Base-by-base conservation (phyloP, 2,113 vertebrate species). In the Coregonus clupeaformis region DNA sequence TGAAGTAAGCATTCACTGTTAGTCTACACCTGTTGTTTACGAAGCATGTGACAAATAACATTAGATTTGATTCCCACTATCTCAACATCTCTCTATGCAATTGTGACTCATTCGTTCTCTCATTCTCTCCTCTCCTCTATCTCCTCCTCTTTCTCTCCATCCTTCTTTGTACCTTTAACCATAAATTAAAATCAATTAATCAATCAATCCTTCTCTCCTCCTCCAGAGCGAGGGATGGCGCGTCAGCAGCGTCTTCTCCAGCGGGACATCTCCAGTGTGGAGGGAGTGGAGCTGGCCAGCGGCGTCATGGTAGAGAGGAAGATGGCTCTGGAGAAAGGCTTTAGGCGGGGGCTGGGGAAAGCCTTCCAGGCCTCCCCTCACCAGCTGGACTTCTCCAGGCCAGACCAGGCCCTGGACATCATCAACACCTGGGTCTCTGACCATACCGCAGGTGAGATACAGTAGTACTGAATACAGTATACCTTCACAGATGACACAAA, bases 221-320 rank as follows among this genome's bases (percentile, higher is more conserved):
- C 6, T 49, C 22, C 86, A 97, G 96, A 90, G 64, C 80, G 89
- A 1, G 92, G 92, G 2, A 79, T 89, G 47, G 85, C 93, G 1
- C 73, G 83, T 1, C 84, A 89, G 69, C 92, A 95, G 80, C 91
- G 90, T 0, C 87, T 82, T 2, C 87, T 96, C 62, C 88, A 93
- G 68, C 87, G 81, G 20, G 80, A 88, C 2, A 84, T 97, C 75
- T 81, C 85, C 18, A 76, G 70, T 13, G 92, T 91, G 0, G 86
- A 86, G 3, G 91, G 90, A 4, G 84, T 92, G 45, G 92, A 94
- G 0, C 77, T 90, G n/a, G 91, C 91, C 73, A 92, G 81, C 1
- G 94, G 91, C 1, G 88, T 95, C 73, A 96, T 97, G 24, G 91
- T 96, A 59, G 95, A 96, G 88, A 90, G 94, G 22, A 95, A 92